Base-by-base conservation (phyloP, 92 coral and sea anemone species). In the Ricordea florida region DNA sequence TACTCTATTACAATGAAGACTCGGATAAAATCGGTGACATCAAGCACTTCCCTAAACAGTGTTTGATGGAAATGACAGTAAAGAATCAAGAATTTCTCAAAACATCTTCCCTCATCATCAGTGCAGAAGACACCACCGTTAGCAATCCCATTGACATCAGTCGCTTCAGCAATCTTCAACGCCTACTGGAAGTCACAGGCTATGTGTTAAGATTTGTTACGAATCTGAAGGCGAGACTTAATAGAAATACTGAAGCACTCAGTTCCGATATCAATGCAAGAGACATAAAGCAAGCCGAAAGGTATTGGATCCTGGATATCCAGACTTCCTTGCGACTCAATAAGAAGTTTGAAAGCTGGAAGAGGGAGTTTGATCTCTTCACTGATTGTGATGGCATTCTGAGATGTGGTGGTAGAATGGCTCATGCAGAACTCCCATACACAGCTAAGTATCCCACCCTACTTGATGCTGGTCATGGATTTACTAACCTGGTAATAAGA, bases 281-380 rank as follows among this genome's bases (percentile, higher is more conserved):
- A 25, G 58, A 78, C 59, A 38, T 66, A 33, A 53, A 78, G 40
- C 22, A 31, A 35, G 82, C 55, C 14, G 63, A 49, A 25, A 23
- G 16, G 45, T 46, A 31, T 40, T 63, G 82, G 82, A 63, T 76
- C 35, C 24, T 35, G 44, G 82, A 63, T 21, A 34, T 18, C 6
- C 65, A 58, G 41, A 61, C 15, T 18, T 37, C 32, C 57, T 31
- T 59, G 79, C 40, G 58, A 20, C 36, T 4, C 18, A 80, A 58
- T 33, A 35, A 55, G 67, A 69, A 59, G 3, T 80, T 80, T 53
- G 50, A 69, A 37, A 9, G 22, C 24, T 69, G 85, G 85, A 60
- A 50, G 28, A 51, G 72, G 51, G 67, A 80, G 17, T 62, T 79
- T 14, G 14, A 23, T 62, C 78, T 79, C 46, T 79, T 79, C 42